phyloP scores from a whole-genome alignment of 2,797 vertebrate genomes.

The Catostomus latipinnis region DNA sequence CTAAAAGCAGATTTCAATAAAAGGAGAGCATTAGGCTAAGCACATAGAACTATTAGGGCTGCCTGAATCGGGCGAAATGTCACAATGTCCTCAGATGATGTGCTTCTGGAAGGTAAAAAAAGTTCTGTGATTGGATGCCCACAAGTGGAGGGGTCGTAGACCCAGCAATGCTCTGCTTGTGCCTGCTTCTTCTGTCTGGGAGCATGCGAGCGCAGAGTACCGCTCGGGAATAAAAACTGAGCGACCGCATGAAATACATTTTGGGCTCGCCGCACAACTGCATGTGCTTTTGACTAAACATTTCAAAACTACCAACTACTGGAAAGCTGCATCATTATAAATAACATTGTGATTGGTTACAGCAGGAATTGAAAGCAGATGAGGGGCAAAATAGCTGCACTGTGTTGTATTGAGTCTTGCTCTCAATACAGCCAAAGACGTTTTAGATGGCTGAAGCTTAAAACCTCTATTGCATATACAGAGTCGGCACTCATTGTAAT shows the following conservation, averaged over 20 bases:
- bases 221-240: constrained; percentile 78
- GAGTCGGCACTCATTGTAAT: constrained; percentile 71
- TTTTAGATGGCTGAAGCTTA: constrained; percentile 60
- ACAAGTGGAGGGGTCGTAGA: constrained; percentile 73
- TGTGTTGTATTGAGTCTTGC: background rate
- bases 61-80: background rate
- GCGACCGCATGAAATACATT: constrained; percentile 87
- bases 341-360: constrained; percentile 92
- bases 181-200: constrained; percentile 52
- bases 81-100: constrained; percentile 7
- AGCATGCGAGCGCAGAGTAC: constrained; percentile 76
- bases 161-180: constrained; percentile 64
- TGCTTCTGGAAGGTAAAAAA: constrained; percentile 65
- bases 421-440: constrained; percentile 43
- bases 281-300: constrained; percentile 92
- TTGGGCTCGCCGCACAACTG: constrained; percentile 89
- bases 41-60: constrained; percentile 57
- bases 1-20: constrained; percentile 62
- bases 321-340: constrained; percentile 93
- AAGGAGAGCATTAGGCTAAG: constrained; percentile 60
- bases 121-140: constrained; percentile 66
- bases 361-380: constrained; percentile 92
- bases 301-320: constrained; percentile 90
- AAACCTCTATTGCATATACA: constrained; percentile 65
- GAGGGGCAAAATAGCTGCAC: constrained; percentile 71